phyloP scores from a whole-genome alignment of 2,113 vertebrate species.

The Pseudolaguvia tuberculata region DNA sequence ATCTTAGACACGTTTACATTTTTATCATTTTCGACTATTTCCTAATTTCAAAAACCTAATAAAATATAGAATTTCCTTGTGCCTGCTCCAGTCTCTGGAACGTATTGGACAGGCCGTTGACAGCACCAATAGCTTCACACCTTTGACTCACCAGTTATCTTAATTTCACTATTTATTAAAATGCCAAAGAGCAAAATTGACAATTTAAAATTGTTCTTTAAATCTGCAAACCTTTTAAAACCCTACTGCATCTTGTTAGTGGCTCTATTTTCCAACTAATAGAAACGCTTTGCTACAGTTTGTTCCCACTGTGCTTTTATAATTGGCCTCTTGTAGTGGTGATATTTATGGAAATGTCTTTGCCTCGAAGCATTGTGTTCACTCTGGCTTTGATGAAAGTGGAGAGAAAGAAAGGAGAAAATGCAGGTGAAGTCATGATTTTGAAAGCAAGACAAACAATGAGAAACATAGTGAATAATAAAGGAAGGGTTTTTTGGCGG shows the following conservation, averaged over 20 bases:
- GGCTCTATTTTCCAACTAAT: conserved; percentile 13
- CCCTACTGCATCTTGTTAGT: not conserved
- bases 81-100: conserved; percentile 19
- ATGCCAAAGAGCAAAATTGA: conserved; percentile 21
- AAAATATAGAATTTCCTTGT: not conserved
- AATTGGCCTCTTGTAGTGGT: conserved; percentile 27
- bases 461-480: conserved; percentile 20
- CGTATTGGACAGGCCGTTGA: conserved; percentile 18
- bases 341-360: conserved; percentile 34
- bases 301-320: conserved; percentile 12
- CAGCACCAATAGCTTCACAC: conserved; percentile 28
- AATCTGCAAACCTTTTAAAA: not conserved
- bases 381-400: conserved; percentile 17
- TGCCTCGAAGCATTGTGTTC: conserved; percentile 19
- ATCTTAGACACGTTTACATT: not conserved
- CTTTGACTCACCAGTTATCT: conserved; percentile 25
- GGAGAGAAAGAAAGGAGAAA: conserved; percentile 14
- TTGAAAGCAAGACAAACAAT: conserved; percentile 3
- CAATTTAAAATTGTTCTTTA: not conserved
- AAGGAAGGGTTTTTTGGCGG: not conserved
- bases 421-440: not conserved
- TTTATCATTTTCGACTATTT: not conserved
- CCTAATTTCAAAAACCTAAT: not conserved
- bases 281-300: not conserved
- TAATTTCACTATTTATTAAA: conserved; percentile 27